Percentiles rank a stretch among this genome's conserved stretches.
Conservation (phyloP, 2,113 vertebrate species). For the Nicator chloris region DNA sequence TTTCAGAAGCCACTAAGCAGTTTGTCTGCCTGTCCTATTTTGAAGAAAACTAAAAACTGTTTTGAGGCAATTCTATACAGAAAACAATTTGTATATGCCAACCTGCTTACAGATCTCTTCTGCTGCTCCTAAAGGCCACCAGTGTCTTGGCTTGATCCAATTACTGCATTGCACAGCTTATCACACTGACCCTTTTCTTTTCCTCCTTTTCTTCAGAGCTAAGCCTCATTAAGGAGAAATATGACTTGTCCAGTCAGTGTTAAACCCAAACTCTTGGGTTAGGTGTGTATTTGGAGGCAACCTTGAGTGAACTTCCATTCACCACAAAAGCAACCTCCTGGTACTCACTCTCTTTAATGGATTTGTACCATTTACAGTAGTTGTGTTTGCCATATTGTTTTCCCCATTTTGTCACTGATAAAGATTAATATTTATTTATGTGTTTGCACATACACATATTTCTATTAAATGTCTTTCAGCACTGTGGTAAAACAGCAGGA, state of each 20-base stretch:
- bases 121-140: constrained; percentile 35
- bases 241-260: constrained; percentile 38
- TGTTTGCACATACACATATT: background rate
- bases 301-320: constrained; percentile 8
- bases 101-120: background rate
- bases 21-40: background rate
- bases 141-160: constrained; percentile 47
- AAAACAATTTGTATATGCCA: constrained; percentile 38
- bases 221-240: constrained; percentile 63
- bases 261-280: background rate
- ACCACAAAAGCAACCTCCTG: background rate
- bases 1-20: background rate
- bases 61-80: background rate
- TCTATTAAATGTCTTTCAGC: background rate
- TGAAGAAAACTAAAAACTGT: background rate
- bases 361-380: background rate
- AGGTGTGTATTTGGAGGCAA: constrained; percentile 36
- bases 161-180: constrained; percentile 37
- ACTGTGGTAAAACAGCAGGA: background rate
- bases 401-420: background rate
- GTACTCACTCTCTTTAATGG: background rate
- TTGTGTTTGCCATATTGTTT: background rate
- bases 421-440: background rate
- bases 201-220: constrained; percentile 18
- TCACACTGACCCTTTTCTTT: background rate